Conservation (phyloP, 2,888 invertebrate genomes). For the Apamea sordens region DNA sequence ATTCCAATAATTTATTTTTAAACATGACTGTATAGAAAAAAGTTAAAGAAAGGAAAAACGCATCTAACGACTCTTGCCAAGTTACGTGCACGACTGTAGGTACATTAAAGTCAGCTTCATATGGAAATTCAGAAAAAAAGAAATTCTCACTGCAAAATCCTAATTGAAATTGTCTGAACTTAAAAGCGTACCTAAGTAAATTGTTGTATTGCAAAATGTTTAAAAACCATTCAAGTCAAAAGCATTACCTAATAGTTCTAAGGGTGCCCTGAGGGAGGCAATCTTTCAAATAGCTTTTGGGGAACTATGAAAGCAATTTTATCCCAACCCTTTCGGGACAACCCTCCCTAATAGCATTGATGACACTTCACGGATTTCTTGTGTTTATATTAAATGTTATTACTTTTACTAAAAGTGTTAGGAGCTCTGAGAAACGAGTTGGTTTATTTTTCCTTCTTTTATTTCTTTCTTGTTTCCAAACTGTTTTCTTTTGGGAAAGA, state of each 20-base stretch:
- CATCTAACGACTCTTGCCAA: no score
- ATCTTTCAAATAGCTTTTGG: constrained; percentile 64
- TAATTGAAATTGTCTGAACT: neutral
- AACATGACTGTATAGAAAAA: no score
- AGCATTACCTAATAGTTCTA: constrained; percentile 54
- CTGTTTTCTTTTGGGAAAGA: constrained; percentile 6
- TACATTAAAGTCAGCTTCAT: neutral
- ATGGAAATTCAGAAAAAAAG: neutral
- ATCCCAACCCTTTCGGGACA: constrained; percentile 35
- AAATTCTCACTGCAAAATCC: neutral
- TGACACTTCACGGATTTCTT: constrained; percentile 44
- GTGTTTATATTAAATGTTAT: constrained; percentile 51
- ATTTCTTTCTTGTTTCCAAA: constrained; percentile 6
- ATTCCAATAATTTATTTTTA: no score
- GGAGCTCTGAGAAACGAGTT: constrained; percentile 26
- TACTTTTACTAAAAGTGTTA: constrained; percentile 29
- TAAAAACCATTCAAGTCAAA: constrained; percentile 42
- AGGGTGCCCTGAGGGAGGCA: constrained; percentile 42
- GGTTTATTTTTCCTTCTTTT: constrained; percentile 15
- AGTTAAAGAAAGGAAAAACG: no score
- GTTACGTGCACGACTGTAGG: neutral
- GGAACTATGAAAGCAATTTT: constrained; percentile 62
- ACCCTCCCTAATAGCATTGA: constrained; percentile 46
- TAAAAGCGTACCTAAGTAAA: neutral
- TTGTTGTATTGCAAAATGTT: constrained; percentile 34